A percentile compares a stretch with the other conserved stretches of the same genome.
These are phyloP conservation scores for Tachycineta bicolor DNA, from an alignment of 2,113 vertebrate species.

Conservation along the genomic window DNA sequence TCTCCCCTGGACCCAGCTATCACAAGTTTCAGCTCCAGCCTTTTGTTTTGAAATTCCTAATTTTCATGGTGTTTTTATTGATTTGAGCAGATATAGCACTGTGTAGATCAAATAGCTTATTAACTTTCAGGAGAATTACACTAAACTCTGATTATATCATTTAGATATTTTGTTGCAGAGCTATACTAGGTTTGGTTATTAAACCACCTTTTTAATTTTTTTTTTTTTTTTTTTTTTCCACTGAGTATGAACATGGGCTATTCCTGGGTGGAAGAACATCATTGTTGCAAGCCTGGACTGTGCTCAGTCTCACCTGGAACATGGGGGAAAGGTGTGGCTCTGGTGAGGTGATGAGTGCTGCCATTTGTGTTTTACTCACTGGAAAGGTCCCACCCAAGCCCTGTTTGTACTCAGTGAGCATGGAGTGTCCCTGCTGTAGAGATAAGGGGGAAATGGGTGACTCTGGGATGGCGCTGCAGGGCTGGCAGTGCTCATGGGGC, in stretches of 20 bases:
- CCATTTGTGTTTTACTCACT: neutral
- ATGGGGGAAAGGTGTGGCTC: neutral
- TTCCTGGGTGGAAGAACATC: neutral
- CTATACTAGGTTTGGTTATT: neutral
- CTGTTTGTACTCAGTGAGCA: rapidly evolving
- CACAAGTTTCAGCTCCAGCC: neutral
- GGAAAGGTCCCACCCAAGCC: neutral
- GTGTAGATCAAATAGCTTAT: neutral
- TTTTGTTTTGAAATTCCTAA: neutral
- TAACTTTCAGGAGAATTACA: neutral
- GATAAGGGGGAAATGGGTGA: neutral
- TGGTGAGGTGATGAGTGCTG: rapidly evolving
- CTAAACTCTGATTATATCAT: neutral
- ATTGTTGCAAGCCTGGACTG: neutral
- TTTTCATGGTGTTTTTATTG: neutral
- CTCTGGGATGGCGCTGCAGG: neutral
- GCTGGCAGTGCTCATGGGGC: rapidly evolving
- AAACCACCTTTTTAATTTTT: neutral
- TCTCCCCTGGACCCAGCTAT: neutral
- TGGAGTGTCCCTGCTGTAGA: neutral
- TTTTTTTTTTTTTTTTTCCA: no score
- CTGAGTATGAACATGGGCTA: neutral
- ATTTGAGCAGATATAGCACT: neutral
- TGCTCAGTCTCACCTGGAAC: neutral
- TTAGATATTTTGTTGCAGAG: neutral